These are phyloP conservation scores for Pemphigus obesinymphae DNA, from an alignment of 1,140 invertebrate species.

Conservation along the genomic window DNA sequence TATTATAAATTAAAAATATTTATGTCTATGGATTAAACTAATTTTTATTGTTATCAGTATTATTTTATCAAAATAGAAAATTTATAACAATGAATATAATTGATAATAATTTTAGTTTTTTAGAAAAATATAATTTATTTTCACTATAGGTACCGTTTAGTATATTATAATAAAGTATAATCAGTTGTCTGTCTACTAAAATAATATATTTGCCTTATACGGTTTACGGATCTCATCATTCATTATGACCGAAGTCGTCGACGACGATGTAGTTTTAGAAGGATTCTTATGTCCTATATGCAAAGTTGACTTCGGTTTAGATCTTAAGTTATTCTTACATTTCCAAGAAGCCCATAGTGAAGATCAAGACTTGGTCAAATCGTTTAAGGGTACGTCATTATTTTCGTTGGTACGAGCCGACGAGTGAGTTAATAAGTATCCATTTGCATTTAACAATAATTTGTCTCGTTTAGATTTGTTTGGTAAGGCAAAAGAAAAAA, in stretches of 20 bases:
- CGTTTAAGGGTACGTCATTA: conserved; percentile 68
- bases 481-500: conserved; percentile 41
- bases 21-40: no score
- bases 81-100: no score
- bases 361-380: conserved; percentile 82
- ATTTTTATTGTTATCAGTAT: not conserved
- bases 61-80: no score
- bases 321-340: conserved; percentile 74
- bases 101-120: no score
- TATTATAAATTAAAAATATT: no score
- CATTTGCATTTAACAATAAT: not conserved
- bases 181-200: no score
- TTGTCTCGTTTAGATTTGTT: conserved; percentile 29
- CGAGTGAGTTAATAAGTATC: not conserved
- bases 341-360: conserved; percentile 85
- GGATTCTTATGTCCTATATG: conserved; percentile 93
- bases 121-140: no score
- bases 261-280: conserved; percentile 67
- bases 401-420: not conserved
- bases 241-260: conserved; percentile 38
- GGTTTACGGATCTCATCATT: not conserved
- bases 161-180: no score
- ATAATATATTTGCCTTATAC: not conserved
- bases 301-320: conserved; percentile 78
- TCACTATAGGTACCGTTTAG: no score